Evolutionary conservation across 2,797 vertebrate genomes (phyloP).

Genomic region (Acrossocheilus wenchowensis): DNA sequence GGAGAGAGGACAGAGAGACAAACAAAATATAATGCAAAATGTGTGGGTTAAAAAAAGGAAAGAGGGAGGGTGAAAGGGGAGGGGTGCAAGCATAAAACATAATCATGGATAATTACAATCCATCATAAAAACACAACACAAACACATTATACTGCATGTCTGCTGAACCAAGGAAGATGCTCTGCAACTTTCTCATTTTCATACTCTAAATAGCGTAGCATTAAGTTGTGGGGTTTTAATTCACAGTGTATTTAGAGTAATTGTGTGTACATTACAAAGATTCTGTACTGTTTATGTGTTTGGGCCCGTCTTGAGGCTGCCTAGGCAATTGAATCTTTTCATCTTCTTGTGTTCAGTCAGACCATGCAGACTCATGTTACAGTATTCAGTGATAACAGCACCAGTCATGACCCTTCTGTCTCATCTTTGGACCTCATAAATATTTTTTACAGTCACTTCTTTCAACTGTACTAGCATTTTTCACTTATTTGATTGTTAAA

Average conservation of each 20-base stretch:
- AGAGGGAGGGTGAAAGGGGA: conserved; percentile 67
- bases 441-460: not conserved
- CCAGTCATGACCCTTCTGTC: conserved; percentile 89
- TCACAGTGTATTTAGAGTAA: conserved; percentile 1
- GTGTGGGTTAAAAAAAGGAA: conserved; percentile 90
- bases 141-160: conserved; percentile 92
- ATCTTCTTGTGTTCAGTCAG: conserved; percentile 74
- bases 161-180: conserved; percentile 84
- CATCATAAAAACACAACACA: conserved; percentile 80
- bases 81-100: conserved; percentile 83
- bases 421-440: conserved; percentile 69
- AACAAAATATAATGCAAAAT: conserved; percentile 84
- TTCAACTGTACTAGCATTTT: not conserved
- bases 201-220: not conserved
- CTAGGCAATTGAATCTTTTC: not conserved
- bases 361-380: conserved; percentile 96
- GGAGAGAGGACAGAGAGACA: conserved; percentile 76
- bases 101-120: conserved; percentile 84
- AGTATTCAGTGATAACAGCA: conserved; percentile 78
- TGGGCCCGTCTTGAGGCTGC: not conserved
- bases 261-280: not conserved
- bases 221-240: conserved; percentile 11
- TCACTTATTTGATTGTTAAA: not conserved
- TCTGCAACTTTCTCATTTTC: conserved; percentile 7
- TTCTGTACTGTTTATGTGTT: not conserved